Base-by-base conservation (phyloP, 2,888 invertebrate genomes). In the Xanthia togata region DNA sequence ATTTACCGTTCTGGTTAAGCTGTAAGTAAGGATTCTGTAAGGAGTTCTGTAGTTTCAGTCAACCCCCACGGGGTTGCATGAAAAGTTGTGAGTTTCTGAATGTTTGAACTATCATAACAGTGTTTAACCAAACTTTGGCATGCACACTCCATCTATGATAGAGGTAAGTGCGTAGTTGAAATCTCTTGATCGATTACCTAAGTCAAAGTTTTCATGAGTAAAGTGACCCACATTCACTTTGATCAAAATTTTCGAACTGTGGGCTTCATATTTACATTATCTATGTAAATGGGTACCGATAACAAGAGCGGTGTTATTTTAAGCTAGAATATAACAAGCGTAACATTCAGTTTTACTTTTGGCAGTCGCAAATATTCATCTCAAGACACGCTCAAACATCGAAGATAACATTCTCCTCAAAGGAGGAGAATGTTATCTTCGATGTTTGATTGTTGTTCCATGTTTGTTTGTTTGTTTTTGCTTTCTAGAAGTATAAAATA, bases 211-310 rank as follows among this genome's bases (percentile, higher is more conserved):
- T 31, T 23, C 38, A n/a, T 9, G 26, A n/a, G 41, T 41, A n/a
- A 50, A n/a, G 17, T 6, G 41, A n/a, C n/a, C 41, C n/a, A 62
- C 14, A 53, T 44, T 76, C n/a, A 31, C 2, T 76, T 68, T 11
- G 5, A 60, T 35, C 0, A 14, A 26, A 44, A 26, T 38, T 35
- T 59, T 35, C n/a, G 8, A 11, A 14, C 31, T 55, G 5, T 11
- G 23, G 0, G 12, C 17, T 77, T 17, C 17, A 64, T 78, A 26
- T 75, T 65, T 38, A 26, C 41, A 14, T 44, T 44, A 20, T 53
- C 14, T n/a, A 2, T 6, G 9, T 31, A 53, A 6, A 8, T 41
- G n/a, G 9, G 26, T 38, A 59, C 31, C 0, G 26, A 20, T 31
- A 38, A 17, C 38, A 57, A 47, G 6, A 1, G 3, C 5, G 2